Base-by-base conservation (phyloP, 2,888 invertebrate species). In the Chrysomela aeneicollis region DNA sequence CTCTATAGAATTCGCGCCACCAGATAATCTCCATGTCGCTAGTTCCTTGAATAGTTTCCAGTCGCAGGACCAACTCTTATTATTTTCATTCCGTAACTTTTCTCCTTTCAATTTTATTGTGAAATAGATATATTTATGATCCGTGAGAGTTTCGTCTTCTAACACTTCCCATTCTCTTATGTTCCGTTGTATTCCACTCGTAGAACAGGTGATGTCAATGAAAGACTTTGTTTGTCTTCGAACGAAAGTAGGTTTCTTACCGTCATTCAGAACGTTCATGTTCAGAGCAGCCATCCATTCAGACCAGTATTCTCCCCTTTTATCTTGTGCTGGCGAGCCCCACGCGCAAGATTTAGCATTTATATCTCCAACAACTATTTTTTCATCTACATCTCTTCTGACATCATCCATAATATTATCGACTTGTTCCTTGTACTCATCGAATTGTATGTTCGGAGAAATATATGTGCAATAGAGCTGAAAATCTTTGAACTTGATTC, bases 271-370 rank as follows among this genome's bases (percentile, higher is more conserved):
- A 1, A 19, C 46, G 1, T 10, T 46, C 21, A 55, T 42, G 10
- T 49, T 18, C 1, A 59, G 49, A 2, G 26, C 4, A 19, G 59
- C 47, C 12, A 59, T 49, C 50, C 59, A 59, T 22, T 50, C 59
- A 2, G 19, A 30, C 5, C 18, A 18, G 47, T 50, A 59, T 17
- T 59, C 50, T 26, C 59, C 59, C 17, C 49, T 49, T 17, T 15
- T 1, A 19, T 59, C 50, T 30, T 21, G 21, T 5, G 12, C 26
- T 12, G 50, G 35, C 2, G 59, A 18, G 2, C 35, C 59, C 59
- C 59, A 59, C 17, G 42, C 17, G 0, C n/a, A 50, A 22, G 50
- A 59, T 12, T 50, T 59, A 9, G 51, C 50, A 30, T 59, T 50
- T 10, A 50, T 12, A 26, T 59, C 59, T 2, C 32, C 50, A 22